phyloP scores from a whole-genome alignment of 2,888 invertebrate species.

The Leucoma salicis region DNA sequence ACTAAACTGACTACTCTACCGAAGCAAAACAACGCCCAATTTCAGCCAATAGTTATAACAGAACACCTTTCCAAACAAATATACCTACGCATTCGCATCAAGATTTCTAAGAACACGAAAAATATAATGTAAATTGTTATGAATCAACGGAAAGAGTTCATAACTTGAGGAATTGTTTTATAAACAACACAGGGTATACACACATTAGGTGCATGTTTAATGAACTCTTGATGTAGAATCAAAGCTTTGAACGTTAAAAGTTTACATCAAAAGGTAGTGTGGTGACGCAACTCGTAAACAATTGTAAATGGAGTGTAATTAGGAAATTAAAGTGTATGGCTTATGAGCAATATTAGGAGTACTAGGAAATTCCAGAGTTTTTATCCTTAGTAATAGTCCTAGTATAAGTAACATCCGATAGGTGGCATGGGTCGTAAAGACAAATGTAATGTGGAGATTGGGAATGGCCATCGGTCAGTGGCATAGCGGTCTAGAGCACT shows the following conservation, averaged over 20 bases:
- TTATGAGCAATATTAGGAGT: too few species aligned
- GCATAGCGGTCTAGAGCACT: too few species aligned
- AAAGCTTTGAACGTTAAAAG: conserved; percentile 8
- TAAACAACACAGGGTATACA: conserved; percentile 38
- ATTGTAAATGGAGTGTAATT: conserved; percentile 8
- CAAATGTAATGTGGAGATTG: too few species aligned
- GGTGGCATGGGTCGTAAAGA: too few species aligned
- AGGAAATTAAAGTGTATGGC: conserved; percentile 5
- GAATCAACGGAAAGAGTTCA: conserved; percentile 59
- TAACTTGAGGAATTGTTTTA: conserved; percentile 45
- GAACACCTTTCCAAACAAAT: conserved; percentile 4
- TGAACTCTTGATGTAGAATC: conserved; percentile 16
- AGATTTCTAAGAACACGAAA: conserved; percentile 42
- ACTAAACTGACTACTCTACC: too few species aligned
- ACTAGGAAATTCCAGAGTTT: too few species aligned
- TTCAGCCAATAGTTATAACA: neutral
- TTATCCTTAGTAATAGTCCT: too few species aligned
- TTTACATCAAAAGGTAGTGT: conserved; percentile 1
- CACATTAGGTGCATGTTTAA: conserved; percentile 16
- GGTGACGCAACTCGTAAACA: conserved; percentile 6
- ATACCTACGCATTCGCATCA: conserved; percentile 1
- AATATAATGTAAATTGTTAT: conserved; percentile 52
- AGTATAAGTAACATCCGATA: too few species aligned
- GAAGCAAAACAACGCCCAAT: neutral
- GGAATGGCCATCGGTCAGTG: too few species aligned